Evolutionary conservation across 2,888 invertebrate species (phyloP), one percentile per base, ranked within the genome.

Genomic region (Xestia ashworthii): DNA sequence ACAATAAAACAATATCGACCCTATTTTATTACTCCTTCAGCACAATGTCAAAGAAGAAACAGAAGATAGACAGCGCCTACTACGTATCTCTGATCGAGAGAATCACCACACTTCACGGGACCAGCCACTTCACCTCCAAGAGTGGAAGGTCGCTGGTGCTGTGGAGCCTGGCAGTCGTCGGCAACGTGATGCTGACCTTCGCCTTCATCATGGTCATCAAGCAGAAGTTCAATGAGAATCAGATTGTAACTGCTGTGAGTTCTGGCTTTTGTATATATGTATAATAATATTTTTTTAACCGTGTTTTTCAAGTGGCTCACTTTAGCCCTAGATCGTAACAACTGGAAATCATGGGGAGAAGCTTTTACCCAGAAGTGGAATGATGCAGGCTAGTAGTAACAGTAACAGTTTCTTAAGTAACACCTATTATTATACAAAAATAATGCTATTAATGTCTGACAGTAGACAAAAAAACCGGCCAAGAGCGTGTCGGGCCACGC

Each of bases 241-340:
- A 94, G 78, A 93, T 96, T 50, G 92, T 94, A 14, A 96, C 95
- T 4, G 87, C 91, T 90, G 96, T 95, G 76, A 81, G 82, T 82
- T 46, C 12, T 50, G 4, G 8, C 16, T 55, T 53, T 22, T 55
- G 3, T 32, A 32, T 32, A n/a, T n/a, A n/a, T n/a, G n/a, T n/a
- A n/a, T n/a, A n/a, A n/a, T n/a, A n/a, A n/a, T n/a, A n/a, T 32
- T 32, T 32, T 32, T 32, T 32, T 32, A 2, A 32, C 32, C 32
- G 32, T 32, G 32, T 32, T 32, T 32, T 32, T 32, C 3, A 32
- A 32, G 32, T 32, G 32, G 32, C 32, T 3, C 32, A 32, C 32
- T 32, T 32, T 2, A 32, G 32, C 32, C 32, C 32, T 32, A 32
- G 32, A 32, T 32, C 32, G 32, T 32, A 32, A 32, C 32, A 32